phyloP scores from a whole-genome alignment of 1,140 invertebrate genomes.

The Hypsibius dujardini region DNA sequence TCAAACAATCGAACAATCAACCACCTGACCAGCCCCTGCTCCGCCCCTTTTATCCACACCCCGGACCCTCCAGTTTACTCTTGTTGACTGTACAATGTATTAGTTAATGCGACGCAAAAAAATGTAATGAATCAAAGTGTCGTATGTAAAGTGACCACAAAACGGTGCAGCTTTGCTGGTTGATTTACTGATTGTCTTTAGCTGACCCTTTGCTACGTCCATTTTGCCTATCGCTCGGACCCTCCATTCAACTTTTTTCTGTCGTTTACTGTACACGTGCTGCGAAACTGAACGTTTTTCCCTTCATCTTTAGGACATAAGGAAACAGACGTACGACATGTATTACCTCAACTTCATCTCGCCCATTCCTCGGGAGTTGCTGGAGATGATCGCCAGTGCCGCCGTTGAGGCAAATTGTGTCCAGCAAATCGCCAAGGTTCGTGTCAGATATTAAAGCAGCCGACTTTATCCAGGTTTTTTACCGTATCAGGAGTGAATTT shows the following conservation, averaged over 20 bases:
- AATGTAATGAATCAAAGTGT: too few relatives aligned
- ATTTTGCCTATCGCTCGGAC: not conserved
- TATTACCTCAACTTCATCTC: constrained; percentile 97
- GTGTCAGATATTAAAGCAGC: constrained; percentile 19
- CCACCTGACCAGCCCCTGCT: too few relatives aligned
- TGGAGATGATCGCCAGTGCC: constrained; percentile 83
- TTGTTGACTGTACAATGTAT: too few relatives aligned
- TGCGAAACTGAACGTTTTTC: too few relatives aligned
- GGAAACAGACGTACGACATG: constrained; percentile 75
- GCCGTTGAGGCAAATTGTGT: constrained; percentile 72
- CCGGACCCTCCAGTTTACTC: too few relatives aligned
- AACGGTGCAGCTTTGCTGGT: not conserved
- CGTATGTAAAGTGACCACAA: too few relatives aligned
- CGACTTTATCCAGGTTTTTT: constrained; percentile 20
- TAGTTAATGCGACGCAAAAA: too few relatives aligned
- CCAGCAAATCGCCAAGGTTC: constrained; percentile 69
- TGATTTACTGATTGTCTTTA: not conserved
- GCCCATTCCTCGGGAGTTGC: constrained; percentile 73
- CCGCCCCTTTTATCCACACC: too few relatives aligned
- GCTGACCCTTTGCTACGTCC: not conserved
- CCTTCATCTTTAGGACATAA: constrained; percentile 40
- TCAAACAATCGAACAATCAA: too few relatives aligned
- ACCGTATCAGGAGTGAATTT: not conserved
- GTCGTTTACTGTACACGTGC: too few relatives aligned
- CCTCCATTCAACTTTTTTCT: too few relatives aligned